phyloP scores from a whole-genome alignment of 1,140 invertebrate species.

The Andricus grossulariae region DNA sequence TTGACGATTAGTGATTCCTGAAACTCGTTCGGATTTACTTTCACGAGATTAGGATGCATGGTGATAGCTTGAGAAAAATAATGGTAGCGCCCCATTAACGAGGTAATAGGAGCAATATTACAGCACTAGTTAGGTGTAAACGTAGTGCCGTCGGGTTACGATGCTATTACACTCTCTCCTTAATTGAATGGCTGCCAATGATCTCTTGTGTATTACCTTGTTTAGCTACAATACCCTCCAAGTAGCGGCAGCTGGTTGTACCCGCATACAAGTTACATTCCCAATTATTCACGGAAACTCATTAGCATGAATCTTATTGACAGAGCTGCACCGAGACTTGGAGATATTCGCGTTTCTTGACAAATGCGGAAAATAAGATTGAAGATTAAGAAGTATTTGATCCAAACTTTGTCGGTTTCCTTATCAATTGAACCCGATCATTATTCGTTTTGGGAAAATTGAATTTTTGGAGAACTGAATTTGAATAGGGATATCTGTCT shows the following conservation, averaged over 20 bases:
- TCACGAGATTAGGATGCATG: not conserved
- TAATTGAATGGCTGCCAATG: slow-evolving; percentile 16
- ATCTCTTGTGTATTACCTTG: slow-evolving; percentile 10
- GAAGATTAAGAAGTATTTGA: not conserved
- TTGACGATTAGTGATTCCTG: not conserved
- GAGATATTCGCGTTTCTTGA: not conserved
- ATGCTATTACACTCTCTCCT: slow-evolving; percentile 5
- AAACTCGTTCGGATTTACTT: not conserved
- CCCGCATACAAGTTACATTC: not conserved
- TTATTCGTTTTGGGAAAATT: too few species aligned
- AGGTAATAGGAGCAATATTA: not conserved
- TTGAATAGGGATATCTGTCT: too few species aligned
- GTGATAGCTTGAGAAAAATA: not conserved
- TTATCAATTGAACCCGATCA: too few species aligned
- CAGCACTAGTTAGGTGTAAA: not conserved
- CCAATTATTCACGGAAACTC: slow-evolving; percentile 61
- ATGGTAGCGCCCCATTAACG: not conserved
- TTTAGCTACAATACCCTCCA: slow-evolving; percentile 15
- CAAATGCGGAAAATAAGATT: slow-evolving; percentile 11
- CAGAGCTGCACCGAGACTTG: slow-evolving; percentile 35
- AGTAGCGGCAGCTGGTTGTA: not conserved
- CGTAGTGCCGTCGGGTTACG: not conserved
- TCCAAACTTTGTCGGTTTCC: too few species aligned
- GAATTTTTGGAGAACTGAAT: too few species aligned
- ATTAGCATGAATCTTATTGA: slow-evolving; percentile 66